Evolutionary conservation across 2,888 invertebrate genomes (phyloP).

Genomic region (Chaetoderma sp.): DNA sequence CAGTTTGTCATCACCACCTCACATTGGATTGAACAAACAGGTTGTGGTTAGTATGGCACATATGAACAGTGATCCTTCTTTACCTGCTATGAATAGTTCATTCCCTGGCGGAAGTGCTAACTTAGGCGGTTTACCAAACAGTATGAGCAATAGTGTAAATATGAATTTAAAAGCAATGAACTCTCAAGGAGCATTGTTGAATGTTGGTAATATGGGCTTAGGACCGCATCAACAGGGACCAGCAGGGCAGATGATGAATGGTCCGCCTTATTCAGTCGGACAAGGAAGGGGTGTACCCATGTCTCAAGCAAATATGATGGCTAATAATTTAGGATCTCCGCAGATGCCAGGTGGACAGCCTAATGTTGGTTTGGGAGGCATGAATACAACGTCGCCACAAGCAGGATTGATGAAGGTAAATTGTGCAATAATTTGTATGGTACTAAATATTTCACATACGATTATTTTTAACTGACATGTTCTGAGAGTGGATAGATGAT

Average conservation of each 20-base stretch:
- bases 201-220: constrained; percentile 35
- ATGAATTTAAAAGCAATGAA: constrained; percentile 33
- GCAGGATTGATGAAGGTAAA: constrained; percentile 54
- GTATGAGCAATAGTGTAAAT: constrained; percentile 21
- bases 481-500: no score
- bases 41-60: constrained; percentile 31
- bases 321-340: constrained; percentile 15
- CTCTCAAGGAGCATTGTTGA: constrained; percentile 31
- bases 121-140: constrained; percentile 13
- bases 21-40: constrained; percentile 46
- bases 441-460: no score
- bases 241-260: constrained; percentile 63
- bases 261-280: constrained; percentile 55
- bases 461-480: no score
- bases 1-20: constrained; percentile 59
- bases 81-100: constrained; percentile 21
- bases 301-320: constrained; percentile 17
- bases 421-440: no score
- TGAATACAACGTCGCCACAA: constrained; percentile 44
- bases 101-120: constrained; percentile 6
- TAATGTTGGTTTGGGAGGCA: constrained; percentile 45
- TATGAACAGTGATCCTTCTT: constrained; percentile 30
- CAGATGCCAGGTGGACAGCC: constrained; percentile 49
- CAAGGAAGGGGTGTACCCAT: constrained; percentile 35
- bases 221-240: constrained; percentile 42